Conservation (phyloP, 2,888 invertebrate genomes). For the Ptychoptera contaminata region DNA sequence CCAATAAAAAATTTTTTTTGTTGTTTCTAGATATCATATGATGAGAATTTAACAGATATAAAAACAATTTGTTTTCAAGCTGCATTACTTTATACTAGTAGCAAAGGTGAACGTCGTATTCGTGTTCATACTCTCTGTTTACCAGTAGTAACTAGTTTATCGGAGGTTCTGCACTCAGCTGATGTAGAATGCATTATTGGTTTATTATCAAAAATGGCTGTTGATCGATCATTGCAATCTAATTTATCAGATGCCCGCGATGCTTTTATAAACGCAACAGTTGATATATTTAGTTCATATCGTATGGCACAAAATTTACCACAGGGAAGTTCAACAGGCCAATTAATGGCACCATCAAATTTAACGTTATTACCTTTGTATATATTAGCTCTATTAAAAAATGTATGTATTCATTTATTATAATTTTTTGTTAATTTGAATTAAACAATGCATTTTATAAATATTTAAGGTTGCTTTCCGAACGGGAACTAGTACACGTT, state of each 20-base stretch:
- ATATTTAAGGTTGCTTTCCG: slow-evolving; percentile 65
- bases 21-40: slow-evolving; percentile 49
- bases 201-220: slow-evolving; percentile 93
- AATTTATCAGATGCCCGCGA: slow-evolving; percentile 88
- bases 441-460: not conserved
- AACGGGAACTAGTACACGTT: slow-evolving; percentile 67
- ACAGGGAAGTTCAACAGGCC: slow-evolving; percentile 34
- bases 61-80: slow-evolving; percentile 94
- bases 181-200: slow-evolving; percentile 90
- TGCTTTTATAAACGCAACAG: slow-evolving; percentile 87
- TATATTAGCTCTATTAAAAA: slow-evolving; percentile 77
- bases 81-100: slow-evolving; percentile 89
- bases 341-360: slow-evolving; percentile 60
- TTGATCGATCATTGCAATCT: slow-evolving; percentile 74
- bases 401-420: slow-evolving; percentile 35
- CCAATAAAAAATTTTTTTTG: not conserved
- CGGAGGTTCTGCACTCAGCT: slow-evolving; percentile 75
- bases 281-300: slow-evolving; percentile 72
- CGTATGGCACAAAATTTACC: slow-evolving; percentile 48
- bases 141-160: slow-evolving; percentile 70
- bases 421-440: not conserved
- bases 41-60: slow-evolving; percentile 73
- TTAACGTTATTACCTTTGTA: slow-evolving; percentile 76
- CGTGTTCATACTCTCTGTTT: slow-evolving; percentile 94
- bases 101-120: slow-evolving; percentile 89